Conservation (phyloP, 2,888 invertebrate genomes). For the Drosophila quinaria region DNA sequence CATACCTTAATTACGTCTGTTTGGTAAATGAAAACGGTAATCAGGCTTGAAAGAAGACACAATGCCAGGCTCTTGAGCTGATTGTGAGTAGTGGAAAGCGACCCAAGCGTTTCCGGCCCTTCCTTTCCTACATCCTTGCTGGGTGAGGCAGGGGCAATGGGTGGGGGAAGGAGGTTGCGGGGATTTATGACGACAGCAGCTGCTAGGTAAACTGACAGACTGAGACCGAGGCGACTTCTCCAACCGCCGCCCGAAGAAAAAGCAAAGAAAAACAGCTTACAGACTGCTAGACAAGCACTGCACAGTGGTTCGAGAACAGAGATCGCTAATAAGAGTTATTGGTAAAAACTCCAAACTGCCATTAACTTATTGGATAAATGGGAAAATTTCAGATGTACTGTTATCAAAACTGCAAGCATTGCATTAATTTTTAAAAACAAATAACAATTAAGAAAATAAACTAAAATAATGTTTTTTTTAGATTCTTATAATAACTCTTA, state of each 20-base stretch:
- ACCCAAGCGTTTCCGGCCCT: constrained; percentile 2
- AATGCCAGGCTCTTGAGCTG: constrained; percentile 60
- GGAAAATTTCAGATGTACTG: not conserved
- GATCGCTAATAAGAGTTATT: not conserved
- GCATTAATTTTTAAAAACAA: no score
- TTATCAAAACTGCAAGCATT: no score
- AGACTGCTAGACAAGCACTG: constrained; percentile 15
- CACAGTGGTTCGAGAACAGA: constrained; percentile 30
- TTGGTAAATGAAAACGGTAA: constrained; percentile 81
- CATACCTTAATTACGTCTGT: constrained; percentile 79
- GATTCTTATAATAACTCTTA: no score
- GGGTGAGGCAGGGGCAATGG: not conserved
- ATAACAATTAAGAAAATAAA: no score
- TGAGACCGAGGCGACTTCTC: constrained; percentile 1
- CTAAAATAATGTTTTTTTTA: no score
- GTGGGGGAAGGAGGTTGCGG: not conserved
- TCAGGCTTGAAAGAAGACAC: constrained; percentile 80
- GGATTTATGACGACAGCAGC: constrained; percentile 77
- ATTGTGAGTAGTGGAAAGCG: constrained; percentile 52
- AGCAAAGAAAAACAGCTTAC: constrained; percentile 22
- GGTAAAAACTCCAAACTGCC: not conserved
- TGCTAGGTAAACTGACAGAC: constrained; percentile 56
- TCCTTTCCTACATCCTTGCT: not conserved
- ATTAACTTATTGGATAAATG: not conserved
- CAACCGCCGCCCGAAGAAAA: constrained; percentile 11